phyloP scores from a whole-genome alignment of 2,797 vertebrate genomes.

The Oreochromis mossambicus region DNA sequence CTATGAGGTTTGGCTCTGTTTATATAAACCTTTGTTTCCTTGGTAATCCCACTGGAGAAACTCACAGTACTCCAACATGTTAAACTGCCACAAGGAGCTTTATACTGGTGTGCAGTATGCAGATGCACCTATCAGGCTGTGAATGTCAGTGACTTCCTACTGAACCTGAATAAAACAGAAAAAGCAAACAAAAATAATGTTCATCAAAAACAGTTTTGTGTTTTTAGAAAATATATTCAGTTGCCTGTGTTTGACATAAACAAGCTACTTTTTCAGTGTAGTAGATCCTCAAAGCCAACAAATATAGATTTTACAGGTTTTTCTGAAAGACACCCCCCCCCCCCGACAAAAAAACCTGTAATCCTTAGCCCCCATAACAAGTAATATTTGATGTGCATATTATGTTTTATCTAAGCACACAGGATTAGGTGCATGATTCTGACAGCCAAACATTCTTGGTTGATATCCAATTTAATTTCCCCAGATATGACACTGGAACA shows the following conservation, averaged over 20 bases:
- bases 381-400: neutral
- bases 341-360: neutral
- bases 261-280: neutral
- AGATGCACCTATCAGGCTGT: neutral
- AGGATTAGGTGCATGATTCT: neutral
- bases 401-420: neutral
- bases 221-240: neutral
- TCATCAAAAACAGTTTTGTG: neutral
- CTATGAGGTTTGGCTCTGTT: neutral
- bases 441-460: neutral
- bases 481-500: neutral
- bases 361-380: neutral
- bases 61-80: neutral
- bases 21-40: neutral
- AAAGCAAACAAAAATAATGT: neutral
- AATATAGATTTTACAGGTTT: neutral
- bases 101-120: neutral
- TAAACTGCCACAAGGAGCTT: neutral
- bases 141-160: neutral
- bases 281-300: neutral
- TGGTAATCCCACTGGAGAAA: neutral
- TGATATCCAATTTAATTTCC: neutral
- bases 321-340: neutral
- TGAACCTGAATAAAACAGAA: conserved; percentile 26
- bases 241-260: neutral